phyloP scores from a whole-genome alignment of 2,888 invertebrate genomes.

The Oligia latruncula region DNA sequence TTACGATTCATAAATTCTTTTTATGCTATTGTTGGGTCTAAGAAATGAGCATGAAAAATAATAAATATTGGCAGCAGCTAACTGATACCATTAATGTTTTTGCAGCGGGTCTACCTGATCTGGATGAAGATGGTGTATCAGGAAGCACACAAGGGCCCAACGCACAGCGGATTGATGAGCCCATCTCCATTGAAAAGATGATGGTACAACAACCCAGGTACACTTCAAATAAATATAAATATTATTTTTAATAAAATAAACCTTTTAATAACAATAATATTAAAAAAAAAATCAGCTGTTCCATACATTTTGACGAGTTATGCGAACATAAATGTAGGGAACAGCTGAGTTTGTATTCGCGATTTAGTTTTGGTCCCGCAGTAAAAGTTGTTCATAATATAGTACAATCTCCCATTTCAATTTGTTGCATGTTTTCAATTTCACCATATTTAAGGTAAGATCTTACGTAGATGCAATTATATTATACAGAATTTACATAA shows the following conservation, averaged over 20 bases:
- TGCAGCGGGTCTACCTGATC: conserved; percentile 76
- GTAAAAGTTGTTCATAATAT: too few relatives aligned
- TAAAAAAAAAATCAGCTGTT: too few relatives aligned
- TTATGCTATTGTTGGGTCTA: background rate
- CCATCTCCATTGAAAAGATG: conserved; percentile 77
- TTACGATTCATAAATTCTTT: too few relatives aligned
- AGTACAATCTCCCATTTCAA: too few relatives aligned
- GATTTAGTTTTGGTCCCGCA: too few relatives aligned
- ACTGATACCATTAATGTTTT: background rate
- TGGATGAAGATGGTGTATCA: conserved; percentile 74
- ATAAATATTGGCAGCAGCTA: background rate
- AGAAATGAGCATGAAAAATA: background rate
- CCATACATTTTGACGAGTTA: too few relatives aligned
- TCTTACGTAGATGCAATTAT: background rate
- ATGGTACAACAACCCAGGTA: conserved; percentile 85
- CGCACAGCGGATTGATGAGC: conserved; percentile 73
- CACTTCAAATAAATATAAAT: too few relatives aligned
- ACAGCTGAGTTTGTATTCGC: too few relatives aligned
- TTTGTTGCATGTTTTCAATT: too few relatives aligned
- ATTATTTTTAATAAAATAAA: background rate
- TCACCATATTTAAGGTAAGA: background rate
- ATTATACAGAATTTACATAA: conserved; percentile 3
- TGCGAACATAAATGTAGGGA: too few relatives aligned
- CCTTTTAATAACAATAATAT: background rate
- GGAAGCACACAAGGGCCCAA: conserved; percentile 71